Evolutionary conservation across 2,113 vertebrate species (phyloP).

Genomic region (Cyanistes caeruleus): DNA sequence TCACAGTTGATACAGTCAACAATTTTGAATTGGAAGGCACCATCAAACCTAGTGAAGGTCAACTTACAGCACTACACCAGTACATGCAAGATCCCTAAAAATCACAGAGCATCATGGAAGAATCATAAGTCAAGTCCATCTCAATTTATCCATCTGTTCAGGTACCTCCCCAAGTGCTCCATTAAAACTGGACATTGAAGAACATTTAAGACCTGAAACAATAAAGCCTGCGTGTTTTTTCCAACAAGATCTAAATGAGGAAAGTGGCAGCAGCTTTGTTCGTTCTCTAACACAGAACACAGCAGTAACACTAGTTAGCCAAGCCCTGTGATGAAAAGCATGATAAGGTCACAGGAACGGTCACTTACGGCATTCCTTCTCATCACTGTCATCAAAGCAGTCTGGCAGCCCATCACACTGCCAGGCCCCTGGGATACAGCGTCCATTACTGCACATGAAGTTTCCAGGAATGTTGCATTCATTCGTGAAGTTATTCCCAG

Average conservation of each 20-base stretch:
- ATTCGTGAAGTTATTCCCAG: conserved; percentile 93
- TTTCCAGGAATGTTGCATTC: conserved; percentile 97
- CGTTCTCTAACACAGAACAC: not conserved
- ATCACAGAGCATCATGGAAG: not conserved
- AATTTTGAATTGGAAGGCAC: not conserved
- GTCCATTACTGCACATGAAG: conserved; percentile 94
- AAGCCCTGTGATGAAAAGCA: not conserved
- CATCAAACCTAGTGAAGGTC: not conserved
- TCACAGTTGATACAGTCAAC: not conserved
- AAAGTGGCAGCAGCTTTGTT: not conserved
- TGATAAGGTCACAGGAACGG: not conserved
- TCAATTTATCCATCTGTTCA: not conserved
- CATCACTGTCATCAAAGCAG: conserved; percentile 94
- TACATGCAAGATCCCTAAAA: not conserved
- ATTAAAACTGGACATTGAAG: not conserved
- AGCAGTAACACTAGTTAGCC: not conserved
- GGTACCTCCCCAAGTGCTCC: not conserved
- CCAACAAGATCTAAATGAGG: not conserved
- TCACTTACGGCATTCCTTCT: conserved; percentile 95
- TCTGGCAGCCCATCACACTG: conserved; percentile 91
- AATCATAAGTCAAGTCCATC: not conserved
- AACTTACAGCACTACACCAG: not conserved
- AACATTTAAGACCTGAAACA: not conserved
- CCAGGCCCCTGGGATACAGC: conserved; percentile 90
- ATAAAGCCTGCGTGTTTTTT: not conserved